A percentile compares a stretch with the other conserved stretches of the same genome.
These are phyloP conservation scores for Aphaenogaster ashmeadi DNA, from an alignment of 1,140 invertebrate genomes.

Conservation along the genomic window DNA sequence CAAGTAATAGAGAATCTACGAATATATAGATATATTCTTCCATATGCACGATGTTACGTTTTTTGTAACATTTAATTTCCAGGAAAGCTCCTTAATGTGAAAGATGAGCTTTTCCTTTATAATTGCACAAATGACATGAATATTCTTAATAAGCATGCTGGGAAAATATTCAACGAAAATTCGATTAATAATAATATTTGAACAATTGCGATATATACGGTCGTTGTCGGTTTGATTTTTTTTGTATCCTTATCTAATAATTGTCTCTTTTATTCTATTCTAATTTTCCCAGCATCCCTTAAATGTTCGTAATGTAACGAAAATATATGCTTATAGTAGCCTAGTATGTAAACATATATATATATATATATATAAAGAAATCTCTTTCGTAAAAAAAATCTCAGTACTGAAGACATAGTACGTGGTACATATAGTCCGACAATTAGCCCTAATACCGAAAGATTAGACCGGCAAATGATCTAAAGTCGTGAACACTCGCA, in stretches of 20 bases:
- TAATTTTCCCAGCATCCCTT: conserved; percentile 36
- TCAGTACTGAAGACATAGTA: conserved; percentile 32
- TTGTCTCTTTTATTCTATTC: conserved; percentile 4
- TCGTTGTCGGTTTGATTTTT: conserved; percentile 10
- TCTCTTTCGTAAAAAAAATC: conserved; percentile 55
- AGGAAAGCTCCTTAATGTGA: conserved; percentile 29
- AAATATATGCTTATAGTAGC: conserved; percentile 31
- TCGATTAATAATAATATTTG: conserved; percentile 4
- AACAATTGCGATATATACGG: neutral
- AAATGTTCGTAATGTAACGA: conserved; percentile 48
- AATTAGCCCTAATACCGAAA: conserved; percentile 40
- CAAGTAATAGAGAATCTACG: conserved; percentile 18
- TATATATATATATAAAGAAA: conserved; percentile 43
- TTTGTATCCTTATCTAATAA: neutral
- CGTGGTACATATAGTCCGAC: neutral
- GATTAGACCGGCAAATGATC: conserved; percentile 26
- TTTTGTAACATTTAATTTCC: conserved; percentile 39
- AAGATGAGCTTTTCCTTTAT: conserved; percentile 15
- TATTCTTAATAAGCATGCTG: conserved; percentile 23
- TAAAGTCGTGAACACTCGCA: conserved; percentile 11
- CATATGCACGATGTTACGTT: conserved; percentile 29
- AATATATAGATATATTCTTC: conserved; percentile 41
- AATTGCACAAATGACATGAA: conserved; percentile 54
- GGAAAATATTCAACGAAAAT: conserved; percentile 27
- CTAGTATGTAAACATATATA: conserved; percentile 24